A percentile compares a stretch with the other conserved stretches of the same genome.
Conservation (phyloP, 2,888 invertebrate species). For the Hyles lineata region DNA sequence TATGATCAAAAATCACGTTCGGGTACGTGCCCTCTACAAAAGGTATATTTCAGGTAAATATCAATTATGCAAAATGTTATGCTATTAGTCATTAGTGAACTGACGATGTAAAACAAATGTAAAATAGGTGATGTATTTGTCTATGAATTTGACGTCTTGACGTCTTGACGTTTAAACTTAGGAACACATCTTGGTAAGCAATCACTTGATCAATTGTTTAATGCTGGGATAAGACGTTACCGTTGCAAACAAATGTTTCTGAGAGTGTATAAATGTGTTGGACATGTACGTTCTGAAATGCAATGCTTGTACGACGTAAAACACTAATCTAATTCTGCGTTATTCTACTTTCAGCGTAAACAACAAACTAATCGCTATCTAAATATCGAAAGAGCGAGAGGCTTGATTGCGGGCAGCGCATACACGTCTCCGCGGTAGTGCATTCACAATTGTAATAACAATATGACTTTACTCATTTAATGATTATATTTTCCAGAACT, state of each 20-base stretch:
- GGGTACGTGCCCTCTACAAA: background rate
- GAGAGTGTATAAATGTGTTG: conserved; percentile 9
- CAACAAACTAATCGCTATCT: conserved; percentile 54
- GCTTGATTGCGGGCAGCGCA: conserved; percentile 65
- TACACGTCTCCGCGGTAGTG: conserved; percentile 59
- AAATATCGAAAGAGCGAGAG: conserved; percentile 62
- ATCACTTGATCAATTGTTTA: background rate
- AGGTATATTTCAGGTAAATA: background rate
- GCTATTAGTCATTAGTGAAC: background rate
- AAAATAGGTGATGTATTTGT: background rate
- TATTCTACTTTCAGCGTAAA: conserved; percentile 62
- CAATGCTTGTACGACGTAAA: conserved; percentile 10
- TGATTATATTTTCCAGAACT: conserved; percentile 5
- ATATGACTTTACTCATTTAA: background rate
- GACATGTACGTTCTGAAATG: background rate
- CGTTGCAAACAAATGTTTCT: background rate
- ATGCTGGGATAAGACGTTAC: background rate
- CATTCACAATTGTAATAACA: conserved; percentile 62
- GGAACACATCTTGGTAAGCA: conserved; percentile 11
- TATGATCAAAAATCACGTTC: conserved; percentile 1
- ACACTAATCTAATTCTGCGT: conserved; percentile 53
- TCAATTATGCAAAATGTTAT: background rate
- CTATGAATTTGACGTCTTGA: background rate
- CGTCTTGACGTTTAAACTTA: no score
- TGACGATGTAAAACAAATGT: background rate